Evolutionary conservation across 2,888 invertebrate genomes (phyloP).

Genomic region (Embidobia sp.): DNA sequence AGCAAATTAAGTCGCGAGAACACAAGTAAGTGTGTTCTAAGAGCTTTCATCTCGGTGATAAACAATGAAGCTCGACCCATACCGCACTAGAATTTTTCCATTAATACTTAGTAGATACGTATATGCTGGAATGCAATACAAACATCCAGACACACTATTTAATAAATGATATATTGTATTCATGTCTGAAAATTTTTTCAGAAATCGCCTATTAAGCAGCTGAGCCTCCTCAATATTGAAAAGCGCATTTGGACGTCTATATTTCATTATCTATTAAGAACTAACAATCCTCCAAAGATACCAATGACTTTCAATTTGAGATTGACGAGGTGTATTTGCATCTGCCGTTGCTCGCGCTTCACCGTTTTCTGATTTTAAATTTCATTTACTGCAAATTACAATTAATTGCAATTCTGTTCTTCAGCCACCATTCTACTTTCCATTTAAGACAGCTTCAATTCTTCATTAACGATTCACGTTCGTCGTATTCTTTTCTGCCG

Average conservation of each 20-base stretch:
- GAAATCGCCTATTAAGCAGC: constrained; percentile 39
- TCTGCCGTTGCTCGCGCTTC: too few relatives aligned
- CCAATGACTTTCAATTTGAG: too few relatives aligned
- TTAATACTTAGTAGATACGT: constrained; percentile 62
- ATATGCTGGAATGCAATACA: constrained; percentile 62
- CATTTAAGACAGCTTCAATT: too few relatives aligned
- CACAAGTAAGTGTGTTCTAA: constrained; percentile 35
- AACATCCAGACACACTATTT: constrained; percentile 49
- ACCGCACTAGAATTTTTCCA: constrained; percentile 62
- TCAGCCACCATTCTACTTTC: too few relatives aligned
- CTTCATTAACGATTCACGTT: too few relatives aligned
- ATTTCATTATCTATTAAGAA: constrained; percentile 24
- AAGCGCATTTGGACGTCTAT: constrained; percentile 15
- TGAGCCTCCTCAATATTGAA: constrained; percentile 33
- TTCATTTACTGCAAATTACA: too few relatives aligned
- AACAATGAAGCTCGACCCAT: constrained; percentile 38
- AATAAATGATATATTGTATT: constrained; percentile 62
- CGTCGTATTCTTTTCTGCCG: too few relatives aligned
- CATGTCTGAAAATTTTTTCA: constrained; percentile 56
- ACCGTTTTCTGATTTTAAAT: too few relatives aligned
- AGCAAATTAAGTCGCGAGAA: constrained; percentile 41
- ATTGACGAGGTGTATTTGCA: too few relatives aligned
- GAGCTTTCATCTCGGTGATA: constrained; percentile 44
- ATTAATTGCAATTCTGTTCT: too few relatives aligned
- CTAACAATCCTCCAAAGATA: too few relatives aligned